Base-by-base conservation (phyloP, 2,888 invertebrate genomes). In the Cenopis cana region DNA sequence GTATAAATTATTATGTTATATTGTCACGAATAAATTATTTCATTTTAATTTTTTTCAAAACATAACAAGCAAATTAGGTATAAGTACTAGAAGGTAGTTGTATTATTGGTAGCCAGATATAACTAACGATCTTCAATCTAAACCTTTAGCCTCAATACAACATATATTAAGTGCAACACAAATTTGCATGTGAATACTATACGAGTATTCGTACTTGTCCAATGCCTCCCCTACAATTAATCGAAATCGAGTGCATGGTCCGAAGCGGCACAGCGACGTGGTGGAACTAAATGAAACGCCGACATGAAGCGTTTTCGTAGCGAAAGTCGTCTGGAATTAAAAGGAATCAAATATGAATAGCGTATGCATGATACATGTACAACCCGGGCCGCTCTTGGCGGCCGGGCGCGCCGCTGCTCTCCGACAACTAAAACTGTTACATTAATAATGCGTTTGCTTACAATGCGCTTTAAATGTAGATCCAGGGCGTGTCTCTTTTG, bases 401-500 rank as follows among this genome's bases (percentile, higher is more conserved):
- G 84, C 82, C 85, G 84, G 87, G 85, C 86, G 87, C 88, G 85
- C 87, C 87, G 81, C 83, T 85, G 85, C 89, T 89, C 88, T 87
- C 88, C 86, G 87, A 90, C 89, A 91, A 91, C 93, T 93, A 91
- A 92, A 93, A 90, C 89, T 89, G 90, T 88, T 93, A 90, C 93
- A 93, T 93, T 93, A 92, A 90, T 93, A 93, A 93, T 93, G 88
- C 87, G 85, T 87, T 91, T 93, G 92, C 91, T 93, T 93, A 92
- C 93, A 91, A 93, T 93, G 92, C 90, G 91, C 93, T 93, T 92
- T 92, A 93, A 93, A 92, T 93, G 93, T 93, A 91, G 91, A 91
- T 91, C 88, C 87, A 85, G 81, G 84, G 85, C 80, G 77, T 76
- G 82, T 89, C 89, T 79, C 84, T 77, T 81, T 88, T 84, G 74